Conservation (phyloP, 2,888 invertebrate species). For the Limnephilus lunatus region DNA sequence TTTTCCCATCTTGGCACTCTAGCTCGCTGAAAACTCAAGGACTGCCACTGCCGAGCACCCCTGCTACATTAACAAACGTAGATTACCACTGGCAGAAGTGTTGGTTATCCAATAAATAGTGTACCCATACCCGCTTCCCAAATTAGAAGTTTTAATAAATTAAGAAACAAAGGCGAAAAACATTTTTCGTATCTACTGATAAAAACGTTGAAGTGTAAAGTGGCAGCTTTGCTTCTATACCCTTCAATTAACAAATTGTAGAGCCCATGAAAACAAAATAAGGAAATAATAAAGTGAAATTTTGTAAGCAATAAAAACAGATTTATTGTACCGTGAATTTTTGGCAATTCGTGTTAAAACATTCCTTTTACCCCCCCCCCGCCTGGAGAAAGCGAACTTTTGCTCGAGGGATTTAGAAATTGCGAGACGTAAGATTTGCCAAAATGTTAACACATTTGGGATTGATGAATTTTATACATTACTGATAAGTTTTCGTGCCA, state of each 20-base stretch:
- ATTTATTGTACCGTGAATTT: not conserved
- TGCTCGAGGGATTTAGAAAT: not conserved
- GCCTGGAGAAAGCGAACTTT: not conserved
- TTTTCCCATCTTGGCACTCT: too few species aligned
- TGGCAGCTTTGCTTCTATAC: not conserved
- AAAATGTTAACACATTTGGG: not conserved
- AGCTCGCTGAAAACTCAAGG: too few species aligned
- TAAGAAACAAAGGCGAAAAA: too few species aligned
- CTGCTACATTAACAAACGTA: too few species aligned
- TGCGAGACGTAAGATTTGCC: not conserved
- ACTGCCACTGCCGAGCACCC: too few species aligned
- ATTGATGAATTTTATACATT: not conserved
- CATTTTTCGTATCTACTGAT: too few species aligned
- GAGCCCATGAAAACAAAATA: not conserved
- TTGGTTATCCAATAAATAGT: too few species aligned
- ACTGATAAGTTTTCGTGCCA: not conserved
- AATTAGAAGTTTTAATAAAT: too few species aligned
- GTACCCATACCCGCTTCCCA: too few species aligned
- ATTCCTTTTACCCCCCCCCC: not conserved
- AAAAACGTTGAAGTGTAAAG: too few species aligned
- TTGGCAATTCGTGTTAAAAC: not conserved
- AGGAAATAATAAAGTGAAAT: not conserved
- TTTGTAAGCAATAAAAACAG: not conserved
- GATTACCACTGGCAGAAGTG: too few species aligned
- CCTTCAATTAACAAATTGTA: not conserved